Conservation (phyloP, 1,140 invertebrate species). For the Brachionus plicatilis region DNA sequence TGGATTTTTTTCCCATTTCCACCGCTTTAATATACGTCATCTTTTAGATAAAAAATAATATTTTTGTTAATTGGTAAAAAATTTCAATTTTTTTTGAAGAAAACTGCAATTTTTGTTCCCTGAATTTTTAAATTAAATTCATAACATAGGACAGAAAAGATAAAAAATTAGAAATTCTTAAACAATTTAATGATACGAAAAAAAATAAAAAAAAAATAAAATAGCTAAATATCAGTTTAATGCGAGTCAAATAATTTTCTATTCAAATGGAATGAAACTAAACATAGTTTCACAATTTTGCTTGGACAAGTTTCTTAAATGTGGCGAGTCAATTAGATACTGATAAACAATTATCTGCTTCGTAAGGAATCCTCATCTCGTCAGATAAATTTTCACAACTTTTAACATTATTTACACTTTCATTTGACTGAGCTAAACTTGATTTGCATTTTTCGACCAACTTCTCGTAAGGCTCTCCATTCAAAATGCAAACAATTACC, state of each 20-base stretch:
- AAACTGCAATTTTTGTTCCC: too few relatives aligned
- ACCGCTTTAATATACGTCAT: too few relatives aligned
- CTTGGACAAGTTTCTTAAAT: neutral
- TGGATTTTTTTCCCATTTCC: too few relatives aligned
- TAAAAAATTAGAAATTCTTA: neutral
- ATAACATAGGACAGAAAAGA: neutral
- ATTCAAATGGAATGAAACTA: neutral
- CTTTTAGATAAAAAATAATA: too few relatives aligned
- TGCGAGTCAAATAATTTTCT: neutral
- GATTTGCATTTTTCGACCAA: slow-evolving; percentile 56
- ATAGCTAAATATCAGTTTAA: neutral
- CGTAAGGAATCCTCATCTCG: neutral
- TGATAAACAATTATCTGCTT: slow-evolving; percentile 8
- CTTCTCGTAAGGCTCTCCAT: slow-evolving; percentile 68
- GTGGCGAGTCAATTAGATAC: neutral
- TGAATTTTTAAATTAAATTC: neutral
- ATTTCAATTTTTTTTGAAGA: too few relatives aligned
- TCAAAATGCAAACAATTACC: slow-evolving; percentile 73
- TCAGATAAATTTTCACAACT: neutral
- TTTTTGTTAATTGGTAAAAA: too few relatives aligned
- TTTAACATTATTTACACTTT: neutral
- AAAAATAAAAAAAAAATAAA: neutral
- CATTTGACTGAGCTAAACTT: neutral
- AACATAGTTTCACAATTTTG: neutral
- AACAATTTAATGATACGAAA: neutral